Base-by-base conservation (phyloP, 2,888 invertebrate genomes). In the Nemapogon koenigi region DNA sequence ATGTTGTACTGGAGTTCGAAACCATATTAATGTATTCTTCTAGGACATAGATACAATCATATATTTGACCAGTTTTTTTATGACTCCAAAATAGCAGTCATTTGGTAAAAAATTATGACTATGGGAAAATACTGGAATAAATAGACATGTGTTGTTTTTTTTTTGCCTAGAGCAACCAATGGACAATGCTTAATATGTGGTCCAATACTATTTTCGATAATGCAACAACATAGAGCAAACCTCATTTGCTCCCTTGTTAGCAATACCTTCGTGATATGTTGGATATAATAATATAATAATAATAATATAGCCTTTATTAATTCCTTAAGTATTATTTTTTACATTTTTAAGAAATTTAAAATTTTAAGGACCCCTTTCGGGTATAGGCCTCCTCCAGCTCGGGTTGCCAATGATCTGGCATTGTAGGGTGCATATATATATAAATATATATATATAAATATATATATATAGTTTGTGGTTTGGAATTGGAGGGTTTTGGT, bases 1-100 rank as follows among this genome's bases (percentile, higher is more conserved):
- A 45, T 41, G 43, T 46, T 45, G 43, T 43, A 43, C 45, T 46
- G 43, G 45, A 43, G 41, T 45, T 45, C 42, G 45, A 46, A 46
- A 46, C 41, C 40, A 44, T 43, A 44, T 44, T 42, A 46, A 42
- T 42, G 42, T 42, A 42, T 42, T 40, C 42, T 38, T 30, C 35
- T 41, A 33, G 37, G 43, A 41, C 39, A 39, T 40, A 43, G 30
- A 44, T 42, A 44, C 38, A 41, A 42, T 43, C 42, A 42, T 42
- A 40, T 32, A 41, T 43, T 44, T 41, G 40, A 41, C 37, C 38
- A 44, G 43, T 22, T 46, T 43, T 44, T 46, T 41, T 42, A 42
- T 39, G 36, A 43, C 43, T 36, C 38, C 30, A 39, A 44, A 41
- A 39, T 43, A 38, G 25, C 42, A 26, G 31, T 43, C 39, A 43